phyloP scores from a whole-genome alignment of 2,888 invertebrate genomes.

The Atrina japonica region DNA sequence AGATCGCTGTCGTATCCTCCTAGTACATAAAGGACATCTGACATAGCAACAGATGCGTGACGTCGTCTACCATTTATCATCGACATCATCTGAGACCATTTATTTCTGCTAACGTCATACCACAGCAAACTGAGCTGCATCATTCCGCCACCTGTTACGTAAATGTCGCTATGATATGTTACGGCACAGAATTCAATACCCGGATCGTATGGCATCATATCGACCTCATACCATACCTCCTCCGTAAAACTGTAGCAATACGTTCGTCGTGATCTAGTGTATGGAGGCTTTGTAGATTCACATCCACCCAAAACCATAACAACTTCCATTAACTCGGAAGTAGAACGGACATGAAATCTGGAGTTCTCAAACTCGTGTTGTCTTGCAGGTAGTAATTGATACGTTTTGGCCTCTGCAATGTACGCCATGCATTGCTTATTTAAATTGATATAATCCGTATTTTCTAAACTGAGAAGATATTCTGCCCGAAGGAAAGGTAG shows the following conservation, averaged over 20 bases:
- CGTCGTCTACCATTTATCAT: conserved; percentile 67
- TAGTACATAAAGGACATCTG: conserved; percentile 66
- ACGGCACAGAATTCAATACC: conserved; percentile 73
- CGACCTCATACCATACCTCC: conserved; percentile 67
- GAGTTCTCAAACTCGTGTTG: conserved; percentile 64
- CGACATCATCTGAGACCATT: conserved; percentile 65
- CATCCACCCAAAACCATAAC: conserved; percentile 70
- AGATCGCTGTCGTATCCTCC: conserved; percentile 72
- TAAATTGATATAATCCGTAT: conserved; percentile 52
- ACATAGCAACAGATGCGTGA: conserved; percentile 68
- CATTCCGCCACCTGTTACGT: conserved; percentile 68
- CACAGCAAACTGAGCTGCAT: conserved; percentile 61
- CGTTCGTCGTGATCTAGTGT: conserved; percentile 65
- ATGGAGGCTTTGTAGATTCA: conserved; percentile 68
- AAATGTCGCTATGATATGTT: conserved; percentile 69
- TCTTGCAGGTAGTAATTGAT: conserved; percentile 65
- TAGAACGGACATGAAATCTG: conserved; percentile 56
- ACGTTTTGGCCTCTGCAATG: conserved; percentile 67
- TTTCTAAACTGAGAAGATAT: conserved; percentile 56
- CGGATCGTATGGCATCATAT: conserved; percentile 66
- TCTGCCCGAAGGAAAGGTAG: conserved; percentile 64
- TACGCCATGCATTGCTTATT: conserved; percentile 55
- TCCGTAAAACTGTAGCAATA: conserved; percentile 66
- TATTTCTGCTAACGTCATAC: conserved; percentile 65
- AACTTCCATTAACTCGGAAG: conserved; percentile 64